phyloP scores from a whole-genome alignment of 2,113 vertebrate species.

The Neodon shergylaensis region DNA sequence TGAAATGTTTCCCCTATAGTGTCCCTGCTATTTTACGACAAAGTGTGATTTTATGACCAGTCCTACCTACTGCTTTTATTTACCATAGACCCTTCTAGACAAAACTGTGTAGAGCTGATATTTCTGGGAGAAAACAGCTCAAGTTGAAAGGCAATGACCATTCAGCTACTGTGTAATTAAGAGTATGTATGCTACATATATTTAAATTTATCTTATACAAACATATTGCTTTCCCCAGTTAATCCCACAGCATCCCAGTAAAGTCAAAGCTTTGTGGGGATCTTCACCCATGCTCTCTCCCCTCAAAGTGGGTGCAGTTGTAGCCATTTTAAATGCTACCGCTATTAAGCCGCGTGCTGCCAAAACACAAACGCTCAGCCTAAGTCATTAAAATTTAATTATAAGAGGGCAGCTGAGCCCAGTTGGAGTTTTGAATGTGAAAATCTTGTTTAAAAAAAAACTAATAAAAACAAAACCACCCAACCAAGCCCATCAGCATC shows the following conservation, averaged over 20 bases:
- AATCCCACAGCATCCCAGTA: neutral
- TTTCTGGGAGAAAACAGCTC: neutral
- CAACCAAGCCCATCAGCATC: conserved; percentile 60
- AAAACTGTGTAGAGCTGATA: neutral
- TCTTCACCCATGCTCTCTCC: conserved; percentile 51
- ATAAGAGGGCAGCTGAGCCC: conserved; percentile 89
- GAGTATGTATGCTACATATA: neutral
- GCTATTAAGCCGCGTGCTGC: conserved; percentile 84
- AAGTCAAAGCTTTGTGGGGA: conserved; percentile 46
- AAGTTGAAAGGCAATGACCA: neutral
- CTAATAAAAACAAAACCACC: conserved; percentile 48
- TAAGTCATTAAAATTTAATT: conserved; percentile 88
- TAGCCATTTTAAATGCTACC: conserved; percentile 86
- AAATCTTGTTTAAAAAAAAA: conserved; percentile 72
- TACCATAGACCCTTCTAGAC: fast-evolving
- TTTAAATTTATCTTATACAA: conserved; percentile 36
- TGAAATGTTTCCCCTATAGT: conserved; percentile 26
- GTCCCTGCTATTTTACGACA: neutral
- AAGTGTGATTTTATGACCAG: neutral
- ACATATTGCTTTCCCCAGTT: neutral
- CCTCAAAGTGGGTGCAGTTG: conserved; percentile 72
- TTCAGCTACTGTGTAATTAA: neutral
- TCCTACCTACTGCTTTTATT: neutral
- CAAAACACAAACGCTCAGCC: conserved; percentile 87
- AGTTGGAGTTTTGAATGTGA: conserved; percentile 78